A percentile compares a stretch with the other conserved stretches of the same genome.
Conservation (phyloP, 1,140 invertebrate species). For the Amphibalanus amphitrite region DNA sequence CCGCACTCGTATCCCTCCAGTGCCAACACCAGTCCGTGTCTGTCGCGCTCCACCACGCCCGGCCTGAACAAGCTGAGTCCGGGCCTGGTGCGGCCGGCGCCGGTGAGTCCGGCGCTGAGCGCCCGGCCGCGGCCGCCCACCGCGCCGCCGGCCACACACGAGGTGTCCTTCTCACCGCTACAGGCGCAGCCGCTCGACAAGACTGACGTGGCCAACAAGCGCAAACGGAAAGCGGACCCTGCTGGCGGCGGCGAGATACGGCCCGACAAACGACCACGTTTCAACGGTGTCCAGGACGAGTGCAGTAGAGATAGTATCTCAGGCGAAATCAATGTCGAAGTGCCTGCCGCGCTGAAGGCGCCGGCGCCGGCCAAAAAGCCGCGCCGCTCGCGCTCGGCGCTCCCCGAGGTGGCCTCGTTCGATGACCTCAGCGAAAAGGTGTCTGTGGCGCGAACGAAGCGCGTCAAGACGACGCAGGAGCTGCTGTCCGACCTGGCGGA, state of each 20-base stretch:
- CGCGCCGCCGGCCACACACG: constrained; percentile 13
- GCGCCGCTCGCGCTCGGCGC: constrained; percentile 5
- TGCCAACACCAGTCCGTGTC: constrained; percentile 22
- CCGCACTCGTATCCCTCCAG: constrained; percentile 20
- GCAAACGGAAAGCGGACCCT: not conserved
- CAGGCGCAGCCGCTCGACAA: constrained; percentile 11
- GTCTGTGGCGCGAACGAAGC: constrained; percentile 40
- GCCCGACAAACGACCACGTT: constrained; percentile 16
- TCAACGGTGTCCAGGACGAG: constrained; percentile 19
- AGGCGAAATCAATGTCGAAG: constrained; percentile 15
- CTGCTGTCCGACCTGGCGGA: constrained; percentile 49
- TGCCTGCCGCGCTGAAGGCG: constrained; percentile 6
- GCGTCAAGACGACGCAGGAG: constrained; percentile 70
- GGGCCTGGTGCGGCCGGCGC: constrained; percentile 13
- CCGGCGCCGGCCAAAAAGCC: constrained; percentile 3
- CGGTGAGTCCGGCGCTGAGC: too few relatives aligned
- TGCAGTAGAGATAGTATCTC: constrained; percentile 20
- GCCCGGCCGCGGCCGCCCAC: constrained; percentile 13
- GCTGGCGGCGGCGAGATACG: not conserved
- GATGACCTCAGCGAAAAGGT: constrained; percentile 39
- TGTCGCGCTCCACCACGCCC: constrained; percentile 19
- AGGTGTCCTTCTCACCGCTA: constrained; percentile 14
- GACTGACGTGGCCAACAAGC: not conserved
- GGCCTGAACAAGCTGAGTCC: constrained; percentile 14
- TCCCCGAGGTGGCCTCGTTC: constrained; percentile 4